Conservation (phyloP, 2,113 vertebrate species). For the Mustela lutreola region DNA sequence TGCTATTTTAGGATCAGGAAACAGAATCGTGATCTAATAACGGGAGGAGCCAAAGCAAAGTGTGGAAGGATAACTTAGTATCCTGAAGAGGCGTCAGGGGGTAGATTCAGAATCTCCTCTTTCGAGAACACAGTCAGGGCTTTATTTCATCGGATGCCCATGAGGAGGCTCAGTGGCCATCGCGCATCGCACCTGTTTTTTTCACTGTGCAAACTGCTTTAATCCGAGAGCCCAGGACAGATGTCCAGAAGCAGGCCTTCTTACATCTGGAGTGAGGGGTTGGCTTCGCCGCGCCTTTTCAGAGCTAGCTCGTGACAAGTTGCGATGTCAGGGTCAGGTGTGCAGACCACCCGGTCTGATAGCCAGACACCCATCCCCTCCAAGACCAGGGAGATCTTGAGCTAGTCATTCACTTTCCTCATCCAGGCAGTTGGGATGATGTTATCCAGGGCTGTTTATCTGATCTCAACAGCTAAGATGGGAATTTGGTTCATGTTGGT, state of each 20-base stretch:
- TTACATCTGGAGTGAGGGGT: neutral
- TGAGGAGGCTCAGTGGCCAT: neutral
- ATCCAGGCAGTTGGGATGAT: neutral
- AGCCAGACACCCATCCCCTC: neutral
- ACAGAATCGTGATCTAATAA: neutral
- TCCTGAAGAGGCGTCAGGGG: neutral
- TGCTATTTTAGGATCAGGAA: constrained; percentile 20
- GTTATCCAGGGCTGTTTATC: neutral
- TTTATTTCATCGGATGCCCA: neutral
- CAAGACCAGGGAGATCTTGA: neutral
- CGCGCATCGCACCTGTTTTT: neutral
- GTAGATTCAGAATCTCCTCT: neutral
- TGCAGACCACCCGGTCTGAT: neutral
- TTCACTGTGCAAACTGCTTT: neutral
- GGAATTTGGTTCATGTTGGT: neutral
- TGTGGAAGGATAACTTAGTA: neutral
- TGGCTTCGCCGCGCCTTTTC: neutral
- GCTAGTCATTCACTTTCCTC: neutral
- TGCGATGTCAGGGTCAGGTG: neutral
- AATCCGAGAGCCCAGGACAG: neutral
- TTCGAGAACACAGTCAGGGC: neutral
- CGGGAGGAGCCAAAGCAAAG: neutral
- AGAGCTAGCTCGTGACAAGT: neutral
- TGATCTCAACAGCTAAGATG: neutral
- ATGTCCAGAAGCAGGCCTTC: neutral